phyloP scores from a whole-genome alignment of 2,888 invertebrate genomes.

The Melanchra persicariae region DNA sequence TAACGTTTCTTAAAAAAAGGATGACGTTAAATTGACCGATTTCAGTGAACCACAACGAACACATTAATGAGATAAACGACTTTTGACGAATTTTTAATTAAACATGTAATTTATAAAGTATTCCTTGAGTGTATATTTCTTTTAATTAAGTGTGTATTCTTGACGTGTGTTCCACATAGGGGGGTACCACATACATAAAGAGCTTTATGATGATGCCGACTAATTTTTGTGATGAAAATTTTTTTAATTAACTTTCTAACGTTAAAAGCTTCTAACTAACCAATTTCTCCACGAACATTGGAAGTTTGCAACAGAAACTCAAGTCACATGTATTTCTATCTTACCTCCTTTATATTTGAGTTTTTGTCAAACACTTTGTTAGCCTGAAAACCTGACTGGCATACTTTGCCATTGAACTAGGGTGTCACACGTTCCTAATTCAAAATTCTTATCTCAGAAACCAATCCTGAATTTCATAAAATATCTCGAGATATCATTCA shows the following conservation, averaged over 20 bases:
- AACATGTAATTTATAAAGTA: neutral
- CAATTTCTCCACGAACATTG: neutral
- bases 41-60: constrained; percentile 22
- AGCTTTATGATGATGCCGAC: neutral
- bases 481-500: neutral
- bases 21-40: constrained; percentile 30
- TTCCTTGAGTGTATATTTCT: neutral
- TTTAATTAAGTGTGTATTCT: neutral
- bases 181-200: too few species aligned
- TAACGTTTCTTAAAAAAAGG: constrained; percentile 15
- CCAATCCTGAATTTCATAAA: constrained; percentile 2
- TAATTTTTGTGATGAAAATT: neutral
- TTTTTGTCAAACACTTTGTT: neutral
- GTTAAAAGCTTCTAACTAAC: neutral
- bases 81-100: neutral
- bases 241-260: neutral
- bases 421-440: neutral
- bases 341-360: neutral
- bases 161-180: neutral
- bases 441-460: neutral
- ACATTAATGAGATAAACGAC: constrained; percentile 24
- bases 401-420: neutral
- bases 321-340: neutral
- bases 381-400: neutral
- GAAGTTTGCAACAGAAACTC: neutral